These are phyloP conservation scores for Lampris megalopsis DNA, from an alignment of 2,113 vertebrate genomes.

Conservation along the genomic window DNA sequence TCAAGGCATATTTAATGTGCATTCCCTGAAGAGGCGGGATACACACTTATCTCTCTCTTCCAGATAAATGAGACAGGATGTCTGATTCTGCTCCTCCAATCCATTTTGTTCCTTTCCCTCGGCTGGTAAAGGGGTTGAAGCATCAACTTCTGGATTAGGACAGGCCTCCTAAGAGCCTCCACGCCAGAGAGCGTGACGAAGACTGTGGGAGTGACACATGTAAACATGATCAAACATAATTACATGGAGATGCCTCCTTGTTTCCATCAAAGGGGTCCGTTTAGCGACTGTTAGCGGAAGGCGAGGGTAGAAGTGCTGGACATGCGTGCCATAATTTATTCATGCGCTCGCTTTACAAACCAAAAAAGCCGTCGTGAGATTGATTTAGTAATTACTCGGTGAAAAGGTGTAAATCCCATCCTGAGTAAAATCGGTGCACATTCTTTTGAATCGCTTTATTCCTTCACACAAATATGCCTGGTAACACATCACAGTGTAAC, in stretches of 20 bases:
- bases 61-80: slow-evolving; percentile 76
- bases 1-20: slow-evolving; percentile 72
- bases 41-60: slow-evolving; percentile 75
- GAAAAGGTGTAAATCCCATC: slow-evolving; percentile 66
- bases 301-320: slow-evolving; percentile 62
- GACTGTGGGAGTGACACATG: slow-evolving; percentile 75
- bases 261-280: slow-evolving; percentile 70
- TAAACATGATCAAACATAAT: slow-evolving; percentile 80
- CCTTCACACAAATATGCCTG: slow-evolving; percentile 39
- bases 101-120: slow-evolving; percentile 36
- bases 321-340: slow-evolving; percentile 59
- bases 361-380: slow-evolving; percentile 58
- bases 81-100: slow-evolving; percentile 66
- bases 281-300: slow-evolving; percentile 48
- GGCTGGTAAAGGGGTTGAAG: slow-evolving; percentile 37
- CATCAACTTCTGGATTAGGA: slow-evolving; percentile 67
- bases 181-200: slow-evolving; percentile 59
- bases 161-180: slow-evolving; percentile 66
- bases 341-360: slow-evolving; percentile 53
- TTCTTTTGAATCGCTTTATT: slow-evolving; percentile 48
- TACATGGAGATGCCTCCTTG: slow-evolving; percentile 74
- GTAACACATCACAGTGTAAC: slow-evolving; percentile 12
- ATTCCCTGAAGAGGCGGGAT: slow-evolving; percentile 60
- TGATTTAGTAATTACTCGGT: slow-evolving; percentile 59
- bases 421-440: slow-evolving; percentile 27